Percentiles rank a stretch among this genome's conserved stretches.
phyloP scores from a whole-genome alignment of 2,888 invertebrate genomes.

The Acrobasis repandana region DNA sequence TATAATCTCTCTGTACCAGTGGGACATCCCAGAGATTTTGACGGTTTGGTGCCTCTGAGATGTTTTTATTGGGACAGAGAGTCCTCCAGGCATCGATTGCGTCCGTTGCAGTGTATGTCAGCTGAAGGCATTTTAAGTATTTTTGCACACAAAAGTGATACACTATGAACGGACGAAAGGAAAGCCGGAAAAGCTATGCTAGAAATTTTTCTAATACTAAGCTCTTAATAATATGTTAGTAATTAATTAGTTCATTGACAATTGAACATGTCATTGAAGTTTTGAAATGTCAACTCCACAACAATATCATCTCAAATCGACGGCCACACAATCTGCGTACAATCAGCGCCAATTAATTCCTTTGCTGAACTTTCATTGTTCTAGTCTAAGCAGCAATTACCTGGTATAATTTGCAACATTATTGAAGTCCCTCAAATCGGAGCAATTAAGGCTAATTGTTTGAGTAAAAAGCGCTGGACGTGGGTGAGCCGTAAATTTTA shows the following conservation, averaged over 20 bases:
- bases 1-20: too few species aligned
- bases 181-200: too few species aligned
- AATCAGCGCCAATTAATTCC: slow-evolving; percentile 15
- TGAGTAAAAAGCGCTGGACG: neutral
- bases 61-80: too few species aligned
- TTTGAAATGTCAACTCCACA: neutral
- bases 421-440: slow-evolving; percentile 8
- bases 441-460: slow-evolving; percentile 15
- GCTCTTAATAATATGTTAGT: neutral
- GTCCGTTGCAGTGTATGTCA: too few species aligned
- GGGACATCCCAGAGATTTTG: too few species aligned
- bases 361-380: slow-evolving; percentile 12
- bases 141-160: too few species aligned
- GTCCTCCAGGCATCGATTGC: too few species aligned
- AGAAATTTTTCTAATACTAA: too few species aligned
- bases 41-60: too few species aligned
- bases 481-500: slow-evolving; percentile 1
- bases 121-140: too few species aligned
- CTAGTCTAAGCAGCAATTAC: slow-evolving; percentile 16
- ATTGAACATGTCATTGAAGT: neutral
- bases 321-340: neutral
- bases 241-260: neutral
- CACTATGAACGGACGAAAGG: too few species aligned
- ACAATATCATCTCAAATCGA: slow-evolving; percentile 1
- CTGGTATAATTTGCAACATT: slow-evolving; percentile 11